These are phyloP conservation scores for Enteromius argenteus DNA, from an alignment of 2,797 vertebrate genomes.

Conservation along the genomic window DNA sequence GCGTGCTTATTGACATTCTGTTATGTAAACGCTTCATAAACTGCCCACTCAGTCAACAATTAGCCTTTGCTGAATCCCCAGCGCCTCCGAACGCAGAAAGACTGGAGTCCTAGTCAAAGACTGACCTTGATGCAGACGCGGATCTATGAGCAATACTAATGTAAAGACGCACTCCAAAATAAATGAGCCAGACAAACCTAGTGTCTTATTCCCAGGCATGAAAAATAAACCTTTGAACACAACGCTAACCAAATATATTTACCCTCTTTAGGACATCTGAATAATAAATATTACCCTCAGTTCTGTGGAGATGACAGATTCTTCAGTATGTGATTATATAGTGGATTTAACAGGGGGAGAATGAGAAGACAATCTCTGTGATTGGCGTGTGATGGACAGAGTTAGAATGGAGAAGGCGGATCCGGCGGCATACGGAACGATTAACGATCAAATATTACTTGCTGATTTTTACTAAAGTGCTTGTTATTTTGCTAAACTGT, in stretches of 20 bases:
- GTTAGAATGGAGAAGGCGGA: slow-evolving; percentile 38
- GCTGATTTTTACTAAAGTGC: slow-evolving; percentile 40
- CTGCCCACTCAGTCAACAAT: slow-evolving; percentile 69
- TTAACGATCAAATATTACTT: slow-evolving; percentile 40
- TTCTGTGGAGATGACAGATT: slow-evolving; percentile 49
- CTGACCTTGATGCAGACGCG: slow-evolving; percentile 44
- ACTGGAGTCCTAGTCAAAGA: slow-evolving; percentile 49
- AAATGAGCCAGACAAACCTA: slow-evolving; percentile 22
- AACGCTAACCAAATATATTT: slow-evolving; percentile 36
- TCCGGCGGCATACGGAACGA: slow-evolving; percentile 46
- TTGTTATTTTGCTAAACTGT: slow-evolving; percentile 20
- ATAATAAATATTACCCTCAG: slow-evolving; percentile 46
- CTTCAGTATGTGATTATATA: slow-evolving; percentile 54
- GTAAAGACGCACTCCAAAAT: slow-evolving; percentile 29
- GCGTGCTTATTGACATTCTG: slow-evolving; percentile 68
- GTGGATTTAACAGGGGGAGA: slow-evolving; percentile 48
- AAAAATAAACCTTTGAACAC: slow-evolving; percentile 38
- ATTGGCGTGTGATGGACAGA: slow-evolving; percentile 50
- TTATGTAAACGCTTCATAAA: slow-evolving; percentile 68
- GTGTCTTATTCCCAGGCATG: slow-evolving; percentile 30
- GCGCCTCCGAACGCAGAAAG: slow-evolving; percentile 61
- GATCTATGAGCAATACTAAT: slow-evolving; percentile 42
- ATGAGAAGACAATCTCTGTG: slow-evolving; percentile 52
- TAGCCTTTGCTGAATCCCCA: slow-evolving; percentile 59
- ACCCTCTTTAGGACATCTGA: slow-evolving; percentile 31